Conservation (phyloP, 2,797 vertebrate genomes). For the Gephyroberyx darwinii region DNA sequence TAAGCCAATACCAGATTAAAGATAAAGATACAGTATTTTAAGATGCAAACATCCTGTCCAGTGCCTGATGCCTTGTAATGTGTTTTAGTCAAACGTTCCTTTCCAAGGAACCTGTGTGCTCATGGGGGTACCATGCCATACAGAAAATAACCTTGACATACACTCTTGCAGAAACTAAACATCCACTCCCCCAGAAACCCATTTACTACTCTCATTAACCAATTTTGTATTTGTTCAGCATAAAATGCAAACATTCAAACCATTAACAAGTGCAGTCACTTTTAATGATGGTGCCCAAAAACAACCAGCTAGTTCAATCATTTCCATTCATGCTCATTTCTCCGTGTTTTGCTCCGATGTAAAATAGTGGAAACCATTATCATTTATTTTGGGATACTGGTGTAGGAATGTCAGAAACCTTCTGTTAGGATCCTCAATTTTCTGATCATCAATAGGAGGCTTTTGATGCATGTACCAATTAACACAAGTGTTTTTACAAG, state of each 20-base stretch:
- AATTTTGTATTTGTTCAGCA: constrained; percentile 14
- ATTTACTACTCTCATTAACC: constrained; percentile 16
- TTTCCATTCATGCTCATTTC: constrained; percentile 36
- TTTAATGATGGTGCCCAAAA: constrained; percentile 33
- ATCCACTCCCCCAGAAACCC: constrained; percentile 22
- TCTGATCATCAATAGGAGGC: constrained; percentile 20
- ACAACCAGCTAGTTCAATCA: not conserved
- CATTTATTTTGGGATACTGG: no score
- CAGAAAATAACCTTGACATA: constrained; percentile 32
- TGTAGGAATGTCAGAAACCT: not conserved
- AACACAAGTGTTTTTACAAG: constrained; percentile 63
- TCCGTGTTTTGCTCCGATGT: constrained; percentile 27
- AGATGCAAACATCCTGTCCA: constrained; percentile 1
- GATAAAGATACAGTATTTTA: constrained; percentile 14
- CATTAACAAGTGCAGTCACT: constrained; percentile 1
- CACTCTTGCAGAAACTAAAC: constrained; percentile 32
- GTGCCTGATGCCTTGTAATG: constrained; percentile 19
- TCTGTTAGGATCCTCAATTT: constrained; percentile 8
- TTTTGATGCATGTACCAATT: constrained; percentile 42
- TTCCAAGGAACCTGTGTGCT: not conserved
- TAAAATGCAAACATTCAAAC: constrained; percentile 34
- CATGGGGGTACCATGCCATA: not conserved
- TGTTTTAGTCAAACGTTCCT: constrained; percentile 30
- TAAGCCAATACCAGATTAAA: constrained; percentile 5
- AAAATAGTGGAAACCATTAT: no score